Percentiles rank a stretch among this genome's conserved stretches.
Conservation (phyloP, 2,113 vertebrate genomes). For the Scopus umbretta region DNA sequence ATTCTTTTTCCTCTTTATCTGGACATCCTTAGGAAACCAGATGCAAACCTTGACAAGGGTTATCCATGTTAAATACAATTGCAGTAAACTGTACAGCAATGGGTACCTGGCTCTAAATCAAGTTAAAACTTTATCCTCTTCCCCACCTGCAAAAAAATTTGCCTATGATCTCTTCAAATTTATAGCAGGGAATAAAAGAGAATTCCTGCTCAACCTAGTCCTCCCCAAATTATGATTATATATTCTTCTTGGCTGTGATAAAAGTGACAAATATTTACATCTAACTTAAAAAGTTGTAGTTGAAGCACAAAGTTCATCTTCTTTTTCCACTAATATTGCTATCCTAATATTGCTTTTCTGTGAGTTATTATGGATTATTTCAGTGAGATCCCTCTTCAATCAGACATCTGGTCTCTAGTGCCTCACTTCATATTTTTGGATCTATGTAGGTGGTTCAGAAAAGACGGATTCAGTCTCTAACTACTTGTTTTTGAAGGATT, state of each 20-base stretch:
- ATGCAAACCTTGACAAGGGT: conserved; percentile 45
- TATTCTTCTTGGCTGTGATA: neutral
- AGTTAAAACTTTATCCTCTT: conserved; percentile 31
- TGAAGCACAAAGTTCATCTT: neutral
- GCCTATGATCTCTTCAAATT: conserved; percentile 40
- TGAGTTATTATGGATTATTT: neutral
- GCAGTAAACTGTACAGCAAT: conserved; percentile 19
- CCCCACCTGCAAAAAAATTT: neutral
- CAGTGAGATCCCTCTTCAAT: neutral
- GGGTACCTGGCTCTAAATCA: conserved; percentile 51
- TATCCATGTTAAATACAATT: conserved; percentile 45
- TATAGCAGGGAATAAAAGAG: conserved; percentile 3
- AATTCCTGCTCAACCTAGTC: neutral
- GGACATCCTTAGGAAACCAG: conserved; percentile 33
- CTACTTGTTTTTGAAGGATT: neutral
- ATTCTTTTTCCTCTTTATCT: neutral
- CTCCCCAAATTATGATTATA: neutral
- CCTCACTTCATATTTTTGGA: neutral
- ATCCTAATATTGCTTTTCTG: neutral
- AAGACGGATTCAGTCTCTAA: neutral
- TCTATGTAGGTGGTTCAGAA: neutral
- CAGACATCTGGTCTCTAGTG: neutral
- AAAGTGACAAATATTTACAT: neutral
- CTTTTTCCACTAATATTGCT: neutral
- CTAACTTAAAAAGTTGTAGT: neutral